Conservation (phyloP, 2,797 vertebrate species). For the Tinamus major region DNA sequence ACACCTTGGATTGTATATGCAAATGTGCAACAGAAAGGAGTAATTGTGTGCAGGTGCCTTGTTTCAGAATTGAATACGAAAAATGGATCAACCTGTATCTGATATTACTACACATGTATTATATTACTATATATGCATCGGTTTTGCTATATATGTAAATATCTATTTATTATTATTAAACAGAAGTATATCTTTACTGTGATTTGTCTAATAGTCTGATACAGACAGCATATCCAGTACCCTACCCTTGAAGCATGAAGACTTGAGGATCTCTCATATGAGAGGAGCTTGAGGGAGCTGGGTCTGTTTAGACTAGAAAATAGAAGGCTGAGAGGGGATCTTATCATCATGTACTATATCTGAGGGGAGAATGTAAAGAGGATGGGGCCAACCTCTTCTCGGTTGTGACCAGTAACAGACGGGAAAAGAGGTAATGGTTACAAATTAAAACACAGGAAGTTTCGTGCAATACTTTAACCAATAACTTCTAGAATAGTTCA, state of each 20-base stretch:
- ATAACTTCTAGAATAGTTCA: neutral
- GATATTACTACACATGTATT: too few relatives aligned
- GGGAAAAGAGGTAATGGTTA: too few relatives aligned
- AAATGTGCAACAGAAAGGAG: neutral
- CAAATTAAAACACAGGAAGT: too few relatives aligned
- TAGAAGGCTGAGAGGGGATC: too few relatives aligned
- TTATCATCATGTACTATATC: too few relatives aligned
- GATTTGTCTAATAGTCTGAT: neutral
- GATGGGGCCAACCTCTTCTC: too few relatives aligned
- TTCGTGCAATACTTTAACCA: neutral
- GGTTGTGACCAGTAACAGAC: too few relatives aligned
- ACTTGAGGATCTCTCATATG: too few relatives aligned
- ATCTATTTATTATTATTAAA: neutral
- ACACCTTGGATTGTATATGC: accelerated
- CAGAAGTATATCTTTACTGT: neutral
- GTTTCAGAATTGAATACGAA: neutral
- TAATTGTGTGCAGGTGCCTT: neutral
- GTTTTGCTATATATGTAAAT: neutral
- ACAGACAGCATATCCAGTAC: neutral
- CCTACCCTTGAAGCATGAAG: neutral
- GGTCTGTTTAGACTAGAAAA: too few relatives aligned
- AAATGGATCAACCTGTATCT: neutral
- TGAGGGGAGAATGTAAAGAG: too few relatives aligned
- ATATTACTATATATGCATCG: neutral
- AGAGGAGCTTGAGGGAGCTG: too few relatives aligned